Base-by-base conservation (phyloP, 2,888 invertebrate species). In the Lymantria monacha region DNA sequence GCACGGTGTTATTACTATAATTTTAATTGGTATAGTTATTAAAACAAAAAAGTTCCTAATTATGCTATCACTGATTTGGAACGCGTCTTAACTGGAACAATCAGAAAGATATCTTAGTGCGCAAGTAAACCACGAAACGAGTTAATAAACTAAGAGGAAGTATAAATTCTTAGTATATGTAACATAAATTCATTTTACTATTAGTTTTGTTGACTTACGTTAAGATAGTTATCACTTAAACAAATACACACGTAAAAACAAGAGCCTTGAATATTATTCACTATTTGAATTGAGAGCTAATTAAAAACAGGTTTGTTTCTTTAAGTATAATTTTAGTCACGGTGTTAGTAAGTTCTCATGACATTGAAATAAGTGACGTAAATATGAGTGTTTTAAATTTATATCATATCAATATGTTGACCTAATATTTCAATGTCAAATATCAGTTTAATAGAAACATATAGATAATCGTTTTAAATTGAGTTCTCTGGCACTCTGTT, bases 261-360 rank as follows among this genome's bases (percentile, higher is more conserved):
- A 68, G 53, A 63, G 51, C 61, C 58, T 66, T 58, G 61, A 63
- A 42, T 53, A 38, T 3, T 14, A 49, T 46, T 12, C 12, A n/a
- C 31, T 49, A 53, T 51, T 54, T 47, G 15, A 58, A 56, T 64
- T 51, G 45, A 55, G 38, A 42, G 38, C 49, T 61, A 53, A 64
- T 66, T 73, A 69, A 54, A 59, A 75, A 77, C 79, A 53, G 57
- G 80, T 78, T 77, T 64, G 49, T 59, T 61, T 72, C 46, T 55
- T 57, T 57, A 22, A 22, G 22, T 22, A 57, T 51, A 51, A 42
- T 57, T n/a, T 51, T 54, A 47, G 38, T 49, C 51, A 48, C 59
- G 49, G 42, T 58, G 73, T 74, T 75, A 67, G 63, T 66, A 69
- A 61, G 57, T 81, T 80, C 81, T 72, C 81, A 80, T 80, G 74